Evolutionary conservation across 2,113 vertebrate species (phyloP).

Genomic region (Siphamia tubifer): DNA sequence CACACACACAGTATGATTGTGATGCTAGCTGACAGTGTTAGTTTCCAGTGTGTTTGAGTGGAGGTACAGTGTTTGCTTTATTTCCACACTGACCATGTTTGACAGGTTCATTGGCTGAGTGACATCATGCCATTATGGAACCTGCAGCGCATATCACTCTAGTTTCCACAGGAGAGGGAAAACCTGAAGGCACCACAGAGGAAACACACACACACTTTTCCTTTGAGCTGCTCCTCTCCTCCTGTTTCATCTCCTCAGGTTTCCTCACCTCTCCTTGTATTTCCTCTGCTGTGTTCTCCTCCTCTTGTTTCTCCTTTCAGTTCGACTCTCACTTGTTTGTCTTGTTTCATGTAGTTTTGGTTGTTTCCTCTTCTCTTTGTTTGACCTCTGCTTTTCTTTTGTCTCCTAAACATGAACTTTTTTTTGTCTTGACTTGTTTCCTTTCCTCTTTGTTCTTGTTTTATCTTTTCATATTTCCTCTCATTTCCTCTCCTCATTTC

Average conservation of each 20-base stretch:
- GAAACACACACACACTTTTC: slow-evolving; percentile 19
- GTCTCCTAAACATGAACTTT: too few species aligned
- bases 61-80: background rate
- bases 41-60: too few species aligned
- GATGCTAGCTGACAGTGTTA: too few species aligned
- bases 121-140: background rate
- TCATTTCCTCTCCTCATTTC: too few species aligned
- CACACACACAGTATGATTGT: too few species aligned
- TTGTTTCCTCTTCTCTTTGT: too few species aligned
- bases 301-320: slow-evolving; percentile 15
- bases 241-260: background rate
- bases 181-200: background rate
- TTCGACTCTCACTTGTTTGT: too few species aligned
- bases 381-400: too few species aligned
- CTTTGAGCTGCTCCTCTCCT: background rate
- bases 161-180: background rate
- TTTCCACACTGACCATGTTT: background rate
- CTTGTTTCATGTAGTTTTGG: too few species aligned
- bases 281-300: background rate
- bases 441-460: too few species aligned
- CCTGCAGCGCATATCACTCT: background rate
- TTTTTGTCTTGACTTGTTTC: too few species aligned
- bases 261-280: background rate
- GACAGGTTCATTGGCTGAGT: background rate
- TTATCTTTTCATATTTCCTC: too few species aligned